Evolutionary conservation across 2,113 vertebrate species (phyloP), one percentile per base, ranked within the genome.

Genomic region (Leptocoma aspasia): DNA sequence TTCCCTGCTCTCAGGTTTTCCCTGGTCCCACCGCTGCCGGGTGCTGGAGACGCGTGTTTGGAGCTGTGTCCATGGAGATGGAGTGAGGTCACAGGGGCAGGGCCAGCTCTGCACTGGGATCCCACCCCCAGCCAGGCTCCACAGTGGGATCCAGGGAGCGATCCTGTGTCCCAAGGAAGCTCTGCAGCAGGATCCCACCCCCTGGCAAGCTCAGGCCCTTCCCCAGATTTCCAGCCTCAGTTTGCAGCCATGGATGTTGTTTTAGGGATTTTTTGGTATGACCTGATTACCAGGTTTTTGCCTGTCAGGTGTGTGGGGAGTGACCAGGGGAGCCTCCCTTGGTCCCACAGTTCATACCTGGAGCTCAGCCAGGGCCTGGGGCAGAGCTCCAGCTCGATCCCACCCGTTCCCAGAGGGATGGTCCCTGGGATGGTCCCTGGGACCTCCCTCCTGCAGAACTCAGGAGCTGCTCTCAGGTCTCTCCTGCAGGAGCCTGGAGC

Each of bases 1-100:
- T 89, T 30, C 11, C 21, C n/a, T 22, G n/a, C n/a, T 54, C 2
- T 5, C n/a, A 10, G 69, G n/a, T 39, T 45, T 45, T 26, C 24
- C 45, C 39, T 0, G 52, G 11, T 50, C 35, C 31, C 35, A 2
- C 7, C 9, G 11, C 59, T 26, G 4, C 42, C 1, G 2, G 56
- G 20, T 5, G 13, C 63, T 41, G 64, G n/a, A 41, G 33, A 8
- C 9, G 3, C 6, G 44, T 73, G 77, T 82, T 75, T n/a, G 53
- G 54, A 30, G 52, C 52, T 4, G n/a, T 16, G 28, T 45, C 60
- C 69, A 21, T 60, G 69, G 86, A 60, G 86, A 82, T 2, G 37
- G 15, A 30, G 7, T 75, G 86, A 82, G 52, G 24, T 66, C 86
- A 89, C 77, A 81, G 5, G 24, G 37, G 85, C 13, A 49, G 53